A percentile compares a stretch with the other conserved stretches of the same genome.
Evolutionary conservation across 2,113 vertebrate species (phyloP).

Genomic region (Morone chrysops): DNA sequence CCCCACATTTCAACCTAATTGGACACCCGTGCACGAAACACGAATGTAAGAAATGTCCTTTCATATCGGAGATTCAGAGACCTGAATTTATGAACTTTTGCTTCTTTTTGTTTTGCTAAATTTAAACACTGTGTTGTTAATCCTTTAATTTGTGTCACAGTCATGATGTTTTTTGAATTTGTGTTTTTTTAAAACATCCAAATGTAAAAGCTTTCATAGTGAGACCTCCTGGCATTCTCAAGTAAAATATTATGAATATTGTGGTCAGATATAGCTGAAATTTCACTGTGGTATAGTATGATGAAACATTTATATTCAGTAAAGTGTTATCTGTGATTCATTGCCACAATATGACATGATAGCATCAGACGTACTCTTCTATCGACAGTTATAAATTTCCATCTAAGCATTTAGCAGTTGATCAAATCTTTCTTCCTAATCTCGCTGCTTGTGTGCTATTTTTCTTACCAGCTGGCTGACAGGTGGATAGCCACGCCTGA

Average conservation of each 20-base stretch:
- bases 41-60: no score
- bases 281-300: not conserved
- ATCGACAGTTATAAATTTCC: not conserved
- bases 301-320: not conserved
- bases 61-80: no score
- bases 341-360: not conserved
- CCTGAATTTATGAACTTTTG: no score
- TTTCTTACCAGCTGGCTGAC: constrained; percentile 49
- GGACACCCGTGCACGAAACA: no score
- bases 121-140: no score
- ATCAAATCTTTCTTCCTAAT: not conserved
- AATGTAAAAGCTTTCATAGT: no score
- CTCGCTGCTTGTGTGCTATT: not conserved
- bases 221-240: no score
- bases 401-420: not conserved
- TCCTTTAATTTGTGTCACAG: no score
- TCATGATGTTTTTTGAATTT: no score
- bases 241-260: not conserved
- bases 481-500: constrained; percentile 46
- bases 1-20: no score
- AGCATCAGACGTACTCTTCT: constrained; percentile 8
- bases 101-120: no score
- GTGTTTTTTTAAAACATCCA: no score
- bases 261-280: not conserved
- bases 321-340: not conserved